Evolutionary conservation across 2,113 vertebrate genomes (phyloP).

Genomic region (Daubentonia madagascariensis): DNA sequence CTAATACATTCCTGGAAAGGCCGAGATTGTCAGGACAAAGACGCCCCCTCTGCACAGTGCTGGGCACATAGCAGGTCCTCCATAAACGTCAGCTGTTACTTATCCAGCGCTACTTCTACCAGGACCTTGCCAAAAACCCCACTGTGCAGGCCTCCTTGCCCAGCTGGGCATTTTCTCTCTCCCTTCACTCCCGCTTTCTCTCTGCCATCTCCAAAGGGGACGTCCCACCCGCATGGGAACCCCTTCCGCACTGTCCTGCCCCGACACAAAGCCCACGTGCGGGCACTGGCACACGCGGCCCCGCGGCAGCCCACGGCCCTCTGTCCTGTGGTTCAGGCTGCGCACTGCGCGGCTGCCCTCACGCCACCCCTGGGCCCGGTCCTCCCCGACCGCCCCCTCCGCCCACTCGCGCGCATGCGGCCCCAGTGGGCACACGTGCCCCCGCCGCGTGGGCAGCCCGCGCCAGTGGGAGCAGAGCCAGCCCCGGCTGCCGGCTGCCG

Average conservation of each 20-base stretch:
- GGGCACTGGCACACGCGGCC: background rate
- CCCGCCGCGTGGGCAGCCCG: background rate
- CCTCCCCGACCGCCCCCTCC: background rate
- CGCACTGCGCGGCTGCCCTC: accelerated
- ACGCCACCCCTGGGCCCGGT: accelerated
- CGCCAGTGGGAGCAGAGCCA: background rate
- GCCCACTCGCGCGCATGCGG: background rate
- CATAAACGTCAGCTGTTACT: accelerated
- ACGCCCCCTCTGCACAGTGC: no score
- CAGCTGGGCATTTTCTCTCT: background rate
- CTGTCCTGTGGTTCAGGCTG: background rate
- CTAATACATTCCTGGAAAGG: accelerated
- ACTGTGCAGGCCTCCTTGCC: accelerated
- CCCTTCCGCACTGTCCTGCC: background rate
- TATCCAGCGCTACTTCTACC: background rate
- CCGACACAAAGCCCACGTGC: accelerated
- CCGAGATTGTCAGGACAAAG: background rate
- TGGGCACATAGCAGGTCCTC: background rate
- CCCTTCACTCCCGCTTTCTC: background rate
- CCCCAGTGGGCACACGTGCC: background rate
- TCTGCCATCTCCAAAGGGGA: background rate
- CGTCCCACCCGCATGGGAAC: background rate
- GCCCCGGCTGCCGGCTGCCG: background rate
- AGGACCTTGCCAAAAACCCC: background rate
- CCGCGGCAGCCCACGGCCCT: background rate